Evolutionary conservation across 1,140 invertebrate species (phyloP).

Genomic region (Cotesia vestalis): DNA sequence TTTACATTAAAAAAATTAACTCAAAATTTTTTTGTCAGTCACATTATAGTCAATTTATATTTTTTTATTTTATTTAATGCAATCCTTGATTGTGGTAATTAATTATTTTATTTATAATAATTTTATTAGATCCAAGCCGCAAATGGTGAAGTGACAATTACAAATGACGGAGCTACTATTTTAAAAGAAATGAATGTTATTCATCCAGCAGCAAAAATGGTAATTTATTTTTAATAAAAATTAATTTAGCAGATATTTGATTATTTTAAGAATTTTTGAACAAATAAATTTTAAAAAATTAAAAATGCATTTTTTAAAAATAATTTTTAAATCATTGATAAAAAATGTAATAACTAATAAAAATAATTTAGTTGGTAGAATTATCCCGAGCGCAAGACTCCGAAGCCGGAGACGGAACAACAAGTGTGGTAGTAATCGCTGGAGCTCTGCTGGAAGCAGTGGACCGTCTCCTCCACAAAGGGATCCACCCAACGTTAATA

Average conservation of each 20-base stretch:
- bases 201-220: conserved; percentile 99
- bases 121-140: conserved; percentile 85
- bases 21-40: too few species aligned
- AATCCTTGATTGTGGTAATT: too few species aligned
- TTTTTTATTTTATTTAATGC: too few species aligned
- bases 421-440: conserved; percentile 95
- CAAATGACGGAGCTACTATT: conserved; percentile 99
- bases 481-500: conserved; percentile 97
- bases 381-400: conserved; percentile 98
- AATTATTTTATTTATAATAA: conserved; percentile 43
- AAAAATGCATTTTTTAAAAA: conserved; percentile 10
- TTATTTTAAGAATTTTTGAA: too few species aligned
- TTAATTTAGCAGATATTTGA: too few species aligned
- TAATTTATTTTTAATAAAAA: conserved; percentile 57
- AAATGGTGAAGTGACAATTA: conserved; percentile 99
- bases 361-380: conserved; percentile 83
- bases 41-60: too few species aligned
- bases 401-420: conserved; percentile 99
- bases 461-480: conserved; percentile 90
- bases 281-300: too few species aligned
- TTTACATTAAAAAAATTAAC: not conserved
- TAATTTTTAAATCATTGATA: conserved; percentile 2
- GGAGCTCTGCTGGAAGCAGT: conserved; percentile 95
- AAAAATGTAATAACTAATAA: not conserved
- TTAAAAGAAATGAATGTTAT: conserved; percentile 98